A percentile compares a stretch with the other conserved stretches of the same genome.
Evolutionary conservation across 2,797 vertebrate genomes (phyloP).

Genomic region (Acipenser transmontanus): DNA sequence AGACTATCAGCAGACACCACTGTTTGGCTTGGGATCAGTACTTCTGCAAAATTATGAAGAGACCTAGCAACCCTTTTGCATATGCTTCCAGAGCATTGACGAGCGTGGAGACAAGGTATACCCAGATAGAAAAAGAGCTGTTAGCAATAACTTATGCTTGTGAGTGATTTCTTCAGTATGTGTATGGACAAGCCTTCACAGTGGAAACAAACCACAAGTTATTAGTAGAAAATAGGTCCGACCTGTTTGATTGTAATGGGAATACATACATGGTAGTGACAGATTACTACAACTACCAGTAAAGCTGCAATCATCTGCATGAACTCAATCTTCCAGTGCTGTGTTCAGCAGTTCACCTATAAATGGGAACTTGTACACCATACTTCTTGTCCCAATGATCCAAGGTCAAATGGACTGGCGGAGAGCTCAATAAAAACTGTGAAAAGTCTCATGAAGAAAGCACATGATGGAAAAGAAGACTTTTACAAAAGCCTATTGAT

Average conservation of each 20-base stretch:
- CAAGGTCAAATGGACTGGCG: no score
- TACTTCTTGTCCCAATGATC: no score
- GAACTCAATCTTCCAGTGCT: no score
- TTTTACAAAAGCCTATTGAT: no score
- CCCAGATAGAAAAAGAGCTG: background rate
- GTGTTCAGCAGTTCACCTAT: no score
- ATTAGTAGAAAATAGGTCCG: background rate
- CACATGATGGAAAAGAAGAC: no score
- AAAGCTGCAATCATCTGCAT: background rate
- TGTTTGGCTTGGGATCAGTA: conserved; percentile 9
- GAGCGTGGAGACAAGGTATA: background rate
- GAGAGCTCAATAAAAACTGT: no score
- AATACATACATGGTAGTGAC: conserved; percentile 19
- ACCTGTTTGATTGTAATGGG: conserved; percentile 16
- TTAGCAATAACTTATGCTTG: background rate
- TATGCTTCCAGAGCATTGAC: conserved; percentile 15
- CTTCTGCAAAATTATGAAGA: conserved; percentile 11
- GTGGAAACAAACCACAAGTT: background rate
- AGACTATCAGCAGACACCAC: conserved; percentile 14
- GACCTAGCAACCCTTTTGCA: conserved; percentile 7
- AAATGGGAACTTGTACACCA: no score
- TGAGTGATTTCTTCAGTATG: background rate
- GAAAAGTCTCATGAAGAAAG: no score
- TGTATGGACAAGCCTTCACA: background rate
- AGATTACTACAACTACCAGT: conserved; percentile 17